phyloP scores from a whole-genome alignment of 2,888 invertebrate genomes.

The Mamestra brassicae region DNA sequence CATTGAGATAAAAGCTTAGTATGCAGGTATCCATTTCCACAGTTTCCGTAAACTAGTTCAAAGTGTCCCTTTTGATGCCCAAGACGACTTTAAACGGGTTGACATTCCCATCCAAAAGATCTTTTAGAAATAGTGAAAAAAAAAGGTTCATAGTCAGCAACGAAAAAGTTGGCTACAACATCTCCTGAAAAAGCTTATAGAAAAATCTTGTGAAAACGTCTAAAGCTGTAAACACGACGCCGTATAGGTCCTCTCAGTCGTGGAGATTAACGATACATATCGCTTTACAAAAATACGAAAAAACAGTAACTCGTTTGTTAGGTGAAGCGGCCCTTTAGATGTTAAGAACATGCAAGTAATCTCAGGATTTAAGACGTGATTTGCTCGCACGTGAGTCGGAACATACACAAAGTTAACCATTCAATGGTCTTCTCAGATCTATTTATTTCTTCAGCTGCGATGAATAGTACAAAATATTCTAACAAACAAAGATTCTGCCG shows the following conservation, averaged over 20 bases:
- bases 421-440: no score
- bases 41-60: neutral
- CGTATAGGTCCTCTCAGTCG: slow-evolving; percentile 27
- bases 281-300: slow-evolving; percentile 35
- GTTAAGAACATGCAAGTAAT: slow-evolving; percentile 42
- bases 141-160: slow-evolving; percentile 23
- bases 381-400: neutral
- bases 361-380: neutral
- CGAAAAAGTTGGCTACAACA: neutral
- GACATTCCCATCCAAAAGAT: neutral
- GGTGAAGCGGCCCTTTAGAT: slow-evolving; percentile 33
- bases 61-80: neutral
- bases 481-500: no score
- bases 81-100: neutral
- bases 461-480: neutral
- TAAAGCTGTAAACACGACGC: slow-evolving; percentile 44
- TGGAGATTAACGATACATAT: slow-evolving; percentile 33
- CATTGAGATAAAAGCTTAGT: no score
- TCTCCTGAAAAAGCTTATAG: slow-evolving; percentile 39
- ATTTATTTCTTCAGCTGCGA: neutral
- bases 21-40: no score
- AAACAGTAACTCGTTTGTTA: slow-evolving; percentile 49
- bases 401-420: neutral
- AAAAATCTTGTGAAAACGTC: slow-evolving; percentile 24
- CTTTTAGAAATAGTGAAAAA: neutral